These are phyloP conservation scores for Xiphophorus maculatus DNA, from an alignment of 2,113 vertebrate genomes.

Conservation along the genomic window DNA sequence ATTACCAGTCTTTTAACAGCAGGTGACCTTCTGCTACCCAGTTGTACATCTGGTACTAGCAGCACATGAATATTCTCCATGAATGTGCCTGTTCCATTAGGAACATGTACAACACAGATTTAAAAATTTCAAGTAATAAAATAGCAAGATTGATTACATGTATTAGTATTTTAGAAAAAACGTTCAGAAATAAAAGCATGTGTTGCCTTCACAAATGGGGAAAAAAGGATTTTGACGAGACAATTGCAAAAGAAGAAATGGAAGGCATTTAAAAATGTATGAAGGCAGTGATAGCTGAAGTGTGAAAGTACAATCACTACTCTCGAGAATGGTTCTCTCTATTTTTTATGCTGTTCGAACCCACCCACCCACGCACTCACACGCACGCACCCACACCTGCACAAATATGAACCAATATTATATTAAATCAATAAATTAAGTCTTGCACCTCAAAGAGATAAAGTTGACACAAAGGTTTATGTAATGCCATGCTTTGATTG, in stretches of 20 bases:
- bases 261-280: constrained; percentile 1
- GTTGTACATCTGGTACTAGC: constrained; percentile 29
- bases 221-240: constrained; percentile 4
- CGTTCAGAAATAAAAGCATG: neutral
- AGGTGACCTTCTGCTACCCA: constrained; percentile 31
- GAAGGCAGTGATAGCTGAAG: neutral
- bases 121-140: neutral
- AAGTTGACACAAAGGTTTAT: neutral
- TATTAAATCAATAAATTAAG: neutral
- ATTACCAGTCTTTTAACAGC: constrained; percentile 26
- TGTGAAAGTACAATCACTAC: constrained; percentile 2
- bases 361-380: neutral
- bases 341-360: neutral
- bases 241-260: neutral
- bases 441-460: neutral
- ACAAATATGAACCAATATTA: neutral
- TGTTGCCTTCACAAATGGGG: neutral
- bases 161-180: neutral
- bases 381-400: too few relatives aligned
- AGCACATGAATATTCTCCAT: constrained; percentile 10
- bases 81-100: neutral
- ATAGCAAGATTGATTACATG: neutral
- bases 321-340: neutral
- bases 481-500: too few relatives aligned
- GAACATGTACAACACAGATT: neutral